Percentiles rank a stretch among this genome's conserved stretches.
These are phyloP conservation scores for Xiphorhynchus elegans DNA, from an alignment of 2,113 vertebrate species.

Conservation along the genomic window DNA sequence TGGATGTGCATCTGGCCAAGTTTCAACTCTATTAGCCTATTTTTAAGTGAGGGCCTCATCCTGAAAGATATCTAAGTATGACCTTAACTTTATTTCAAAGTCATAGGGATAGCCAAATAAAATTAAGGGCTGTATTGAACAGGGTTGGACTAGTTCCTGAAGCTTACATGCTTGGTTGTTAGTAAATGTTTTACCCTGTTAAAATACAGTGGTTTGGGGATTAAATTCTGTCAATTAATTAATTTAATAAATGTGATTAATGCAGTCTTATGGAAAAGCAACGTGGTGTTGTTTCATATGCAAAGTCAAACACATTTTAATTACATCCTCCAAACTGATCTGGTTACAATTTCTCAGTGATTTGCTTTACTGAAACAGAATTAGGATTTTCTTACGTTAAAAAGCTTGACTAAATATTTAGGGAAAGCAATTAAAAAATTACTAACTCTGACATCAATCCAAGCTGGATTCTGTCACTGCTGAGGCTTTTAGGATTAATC, in stretches of 20 bases:
- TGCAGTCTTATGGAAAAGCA: background rate
- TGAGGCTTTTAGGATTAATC: conserved; percentile 15
- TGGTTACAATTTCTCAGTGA: background rate
- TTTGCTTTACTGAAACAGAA: background rate
- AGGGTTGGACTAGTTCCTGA: background rate
- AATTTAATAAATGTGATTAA: background rate
- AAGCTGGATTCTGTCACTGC: background rate
- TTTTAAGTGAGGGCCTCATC: background rate
- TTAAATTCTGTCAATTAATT: background rate
- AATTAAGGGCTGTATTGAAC: background rate
- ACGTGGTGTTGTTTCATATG: background rate
- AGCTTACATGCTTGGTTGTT: background rate
- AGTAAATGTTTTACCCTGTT: background rate
- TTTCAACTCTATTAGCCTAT: background rate
- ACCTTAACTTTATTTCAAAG: conserved; percentile 23
- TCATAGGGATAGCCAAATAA: background rate
- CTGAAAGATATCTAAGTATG: background rate
- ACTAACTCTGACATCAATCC: background rate
- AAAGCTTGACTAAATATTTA: background rate
- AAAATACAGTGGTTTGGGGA: background rate
- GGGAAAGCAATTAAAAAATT: background rate
- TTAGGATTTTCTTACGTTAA: background rate
- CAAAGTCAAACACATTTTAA: background rate
- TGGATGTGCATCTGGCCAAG: background rate
- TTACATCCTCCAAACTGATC: background rate